Evolutionary conservation across 2,888 invertebrate species (phyloP).

Genomic region (Parnassius mnemosyne): DNA sequence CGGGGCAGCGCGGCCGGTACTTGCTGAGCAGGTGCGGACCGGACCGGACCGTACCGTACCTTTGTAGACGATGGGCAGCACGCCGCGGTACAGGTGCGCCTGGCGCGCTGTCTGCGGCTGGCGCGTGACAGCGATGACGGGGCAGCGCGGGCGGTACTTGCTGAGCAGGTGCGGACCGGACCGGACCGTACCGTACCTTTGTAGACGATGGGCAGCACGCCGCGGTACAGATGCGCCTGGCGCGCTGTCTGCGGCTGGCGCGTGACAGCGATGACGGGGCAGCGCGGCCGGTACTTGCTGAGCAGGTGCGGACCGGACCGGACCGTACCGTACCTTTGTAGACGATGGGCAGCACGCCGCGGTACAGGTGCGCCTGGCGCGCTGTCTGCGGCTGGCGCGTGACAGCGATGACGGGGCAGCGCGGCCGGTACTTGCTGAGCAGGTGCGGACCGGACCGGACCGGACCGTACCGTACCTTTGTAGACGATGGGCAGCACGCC

Average conservation of each 20-base stretch:
- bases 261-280: constrained; percentile 96
- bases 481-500: too few species aligned
- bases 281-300: constrained; percentile 95
- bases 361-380: constrained; percentile 93
- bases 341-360: constrained; percentile 94
- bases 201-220: constrained; percentile 93
- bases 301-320: constrained; percentile 84
- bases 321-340: constrained; percentile 69
- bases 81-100: too few species aligned
- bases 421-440: constrained; percentile 93
- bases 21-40: constrained; percentile 45
- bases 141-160: too few species aligned
- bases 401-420: constrained; percentile 96
- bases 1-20: too few species aligned
- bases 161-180: too few species aligned
- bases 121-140: too few species aligned
- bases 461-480: too few species aligned
- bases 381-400: constrained; percentile 92
- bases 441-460: constrained; percentile 45
- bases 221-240: constrained; percentile 95
- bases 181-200: constrained; percentile 64
- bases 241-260: constrained; percentile 91
- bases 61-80: too few species aligned
- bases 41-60: too few species aligned
- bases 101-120: too few species aligned